Evolutionary conservation across 2,113 vertebrate species (phyloP), one percentile per base, ranked within the genome.

Genomic region (Xyliphius kryptos): DNA sequence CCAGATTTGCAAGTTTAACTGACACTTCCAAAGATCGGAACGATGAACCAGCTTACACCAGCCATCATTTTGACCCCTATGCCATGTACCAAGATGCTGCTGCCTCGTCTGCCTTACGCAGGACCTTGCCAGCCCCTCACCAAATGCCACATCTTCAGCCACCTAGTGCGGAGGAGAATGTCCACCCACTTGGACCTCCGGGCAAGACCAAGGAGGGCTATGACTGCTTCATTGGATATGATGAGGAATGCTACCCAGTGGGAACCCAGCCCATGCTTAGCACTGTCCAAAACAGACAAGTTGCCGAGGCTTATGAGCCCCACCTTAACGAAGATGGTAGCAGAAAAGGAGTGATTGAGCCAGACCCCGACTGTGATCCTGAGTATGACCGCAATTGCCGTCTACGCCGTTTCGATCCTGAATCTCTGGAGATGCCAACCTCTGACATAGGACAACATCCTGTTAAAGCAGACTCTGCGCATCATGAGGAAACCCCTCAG

Each of bases 171-270:
- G 71, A 65, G 37, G 79, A 86, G n/a, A 69, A 79, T 43, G 77
- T 19, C 49, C 77, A 83, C 54, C 79, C 81, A 38, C 79, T 87
- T 47, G 83, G 85, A 1, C 83, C 84, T 12, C 81, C 84, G 0
- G 87, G 88, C 9, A 87, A 88, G 77, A 90, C 88, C 63, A 88
- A 88, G 61, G 88, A 90, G 44, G 88, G 88, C 54, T 83, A 89
- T 5, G 82, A 87, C 47, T 90, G 88, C 75, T 89, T 74, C 67
- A 84, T 89, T 0, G 81, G 85, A 36, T 89, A 90, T 9, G 87
- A 90, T 32, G 77, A 72, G 0, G 85, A 90, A 14, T 90, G 88
- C 69, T 79, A 19, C 70, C 85, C 87, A 0, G 44, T 85, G 41
- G 80, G 68, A 43, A 47, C 47, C 63, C 75, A 69, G n/a, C 49